Conservation (phyloP, 2,797 vertebrate genomes). For the Eleutherodactylus coqui region DNA sequence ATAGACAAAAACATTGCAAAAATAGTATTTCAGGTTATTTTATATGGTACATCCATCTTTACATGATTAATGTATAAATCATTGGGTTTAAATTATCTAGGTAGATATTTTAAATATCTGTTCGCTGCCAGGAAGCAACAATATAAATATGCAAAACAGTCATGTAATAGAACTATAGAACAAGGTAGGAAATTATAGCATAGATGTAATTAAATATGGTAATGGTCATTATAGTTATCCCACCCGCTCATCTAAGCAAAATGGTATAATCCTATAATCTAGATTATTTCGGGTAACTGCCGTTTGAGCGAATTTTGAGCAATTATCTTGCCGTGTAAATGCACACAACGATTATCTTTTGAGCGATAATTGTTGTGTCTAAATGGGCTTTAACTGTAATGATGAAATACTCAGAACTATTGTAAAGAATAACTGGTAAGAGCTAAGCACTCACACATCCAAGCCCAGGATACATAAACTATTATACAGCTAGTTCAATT, state of each 20-base stretch:
- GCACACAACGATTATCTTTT: no score
- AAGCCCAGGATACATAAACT: not conserved
- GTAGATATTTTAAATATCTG: not conserved
- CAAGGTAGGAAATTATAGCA: not conserved
- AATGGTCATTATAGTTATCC: not conserved
- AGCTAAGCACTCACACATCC: not conserved
- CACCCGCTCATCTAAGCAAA: not conserved
- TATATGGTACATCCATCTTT: not conserved
- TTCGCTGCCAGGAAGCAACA: not conserved
- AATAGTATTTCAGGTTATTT: not conserved
- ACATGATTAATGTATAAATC: not conserved
- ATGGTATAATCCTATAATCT: not conserved
- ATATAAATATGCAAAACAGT: not conserved
- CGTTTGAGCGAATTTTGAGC: no score
- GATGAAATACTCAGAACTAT: not conserved
- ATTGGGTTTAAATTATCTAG: slow-evolving; percentile 5
- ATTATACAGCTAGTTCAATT: not conserved
- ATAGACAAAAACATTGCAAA: not conserved
- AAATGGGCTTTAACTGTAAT: no score
- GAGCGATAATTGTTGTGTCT: no score
- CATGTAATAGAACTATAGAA: not conserved
- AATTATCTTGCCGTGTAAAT: no score
- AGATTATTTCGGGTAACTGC: not conserved
- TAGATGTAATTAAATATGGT: not conserved
- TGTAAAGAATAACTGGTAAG: not conserved